Percentiles rank a stretch among this genome's conserved stretches.
These are phyloP conservation scores for Epirrhoe tristata DNA, from an alignment of 2,888 invertebrate species.

Conservation along the genomic window DNA sequence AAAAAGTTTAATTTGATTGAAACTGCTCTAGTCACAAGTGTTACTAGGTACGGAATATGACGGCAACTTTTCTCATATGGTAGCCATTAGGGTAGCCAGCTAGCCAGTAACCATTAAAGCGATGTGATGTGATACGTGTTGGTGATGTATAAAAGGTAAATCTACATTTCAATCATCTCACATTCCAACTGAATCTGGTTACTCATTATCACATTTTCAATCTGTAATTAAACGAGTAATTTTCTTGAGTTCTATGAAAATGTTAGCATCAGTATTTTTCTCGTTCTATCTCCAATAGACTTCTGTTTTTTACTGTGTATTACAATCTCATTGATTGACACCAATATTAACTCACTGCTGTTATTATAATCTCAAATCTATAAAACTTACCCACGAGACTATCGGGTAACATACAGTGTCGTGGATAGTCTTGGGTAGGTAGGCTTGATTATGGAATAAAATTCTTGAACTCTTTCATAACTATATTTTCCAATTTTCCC, in stretches of 20 bases:
- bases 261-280: neutral
- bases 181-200: conserved; percentile 11
- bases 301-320: neutral
- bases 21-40: conserved; percentile 34
- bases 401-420: conserved; percentile 32
- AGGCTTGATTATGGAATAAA: too few relatives aligned
- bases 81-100: conserved; percentile 39
- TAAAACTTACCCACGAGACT: conserved; percentile 29
- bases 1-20: conserved; percentile 36
- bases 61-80: conserved; percentile 37
- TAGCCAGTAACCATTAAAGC: conserved; percentile 41
- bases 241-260: neutral
- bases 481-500: too few relatives aligned
- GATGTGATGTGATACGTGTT: conserved; percentile 34
- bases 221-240: neutral
- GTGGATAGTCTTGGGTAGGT: too few relatives aligned
- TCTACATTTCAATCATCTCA: conserved; percentile 45
- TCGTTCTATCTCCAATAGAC: neutral
- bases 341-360: conserved; percentile 3
- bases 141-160: conserved; percentile 31
- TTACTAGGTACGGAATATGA: conserved; percentile 25
- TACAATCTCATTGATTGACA: conserved; percentile 8
- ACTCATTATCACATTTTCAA: neutral
- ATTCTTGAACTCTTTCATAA: too few relatives aligned
- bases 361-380: conserved; percentile 14